phyloP scores from a whole-genome alignment of 2,113 vertebrate genomes.

The Harpagus bidentatus region DNA sequence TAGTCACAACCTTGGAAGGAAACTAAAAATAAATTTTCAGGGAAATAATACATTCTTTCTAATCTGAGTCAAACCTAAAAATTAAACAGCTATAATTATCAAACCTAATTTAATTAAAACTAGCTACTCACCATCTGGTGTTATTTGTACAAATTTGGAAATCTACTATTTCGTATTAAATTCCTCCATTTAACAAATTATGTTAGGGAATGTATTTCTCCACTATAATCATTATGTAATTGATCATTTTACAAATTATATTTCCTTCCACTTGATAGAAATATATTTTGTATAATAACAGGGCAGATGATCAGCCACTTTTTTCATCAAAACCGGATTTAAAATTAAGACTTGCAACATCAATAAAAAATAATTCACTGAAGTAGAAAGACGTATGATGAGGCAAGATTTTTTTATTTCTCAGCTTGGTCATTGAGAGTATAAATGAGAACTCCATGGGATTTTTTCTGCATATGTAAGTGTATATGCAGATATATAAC shows the following conservation, averaged over 20 bases:
- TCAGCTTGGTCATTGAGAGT: not conserved
- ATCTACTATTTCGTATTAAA: slow-evolving; percentile 73
- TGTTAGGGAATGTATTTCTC: slow-evolving; percentile 51
- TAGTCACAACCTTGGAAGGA: slow-evolving; percentile 15
- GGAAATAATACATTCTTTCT: slow-evolving; percentile 67
- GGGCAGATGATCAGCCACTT: slow-evolving; percentile 64
- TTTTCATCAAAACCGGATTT: slow-evolving; percentile 44
- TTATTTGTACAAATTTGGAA: slow-evolving; percentile 76
- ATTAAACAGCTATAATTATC: slow-evolving; percentile 78
- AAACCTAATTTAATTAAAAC: slow-evolving; percentile 80
- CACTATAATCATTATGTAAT: slow-evolving; percentile 68
- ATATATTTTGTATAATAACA: slow-evolving; percentile 67
- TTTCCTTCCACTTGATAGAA: slow-evolving; percentile 72
- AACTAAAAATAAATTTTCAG: slow-evolving; percentile 65
- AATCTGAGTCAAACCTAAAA: slow-evolving; percentile 78
- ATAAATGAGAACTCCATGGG: not conserved
- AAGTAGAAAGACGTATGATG: not conserved
- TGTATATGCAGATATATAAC: not conserved
- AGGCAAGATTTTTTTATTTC: not conserved
- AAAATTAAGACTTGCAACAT: slow-evolving; percentile 7
- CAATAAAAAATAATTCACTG: slow-evolving; percentile 9
- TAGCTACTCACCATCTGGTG: slow-evolving; percentile 76
- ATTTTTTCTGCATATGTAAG: not conserved
- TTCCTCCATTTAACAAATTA: slow-evolving; percentile 70
- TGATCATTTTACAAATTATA: slow-evolving; percentile 68